Evolutionary conservation across 2,888 invertebrate genomes (phyloP), one percentile per base, ranked within the genome.

Genomic region (Mimas tiliae): DNA sequence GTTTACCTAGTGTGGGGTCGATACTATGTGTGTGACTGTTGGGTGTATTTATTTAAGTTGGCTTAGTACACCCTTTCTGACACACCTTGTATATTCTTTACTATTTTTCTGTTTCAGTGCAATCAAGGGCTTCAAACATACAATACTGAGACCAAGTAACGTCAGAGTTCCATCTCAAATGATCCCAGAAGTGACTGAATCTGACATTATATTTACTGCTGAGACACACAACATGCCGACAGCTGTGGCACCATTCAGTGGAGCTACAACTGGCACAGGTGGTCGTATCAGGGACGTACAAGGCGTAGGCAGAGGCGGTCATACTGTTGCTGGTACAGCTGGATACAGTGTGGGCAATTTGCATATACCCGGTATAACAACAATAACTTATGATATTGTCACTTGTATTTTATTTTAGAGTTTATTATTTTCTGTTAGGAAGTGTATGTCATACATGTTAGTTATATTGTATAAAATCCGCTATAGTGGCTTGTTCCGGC

Each of bases 221-320:
- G 99, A 99, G 93, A 99, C 99, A 0, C 99, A 99, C 89, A 99
- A 99, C 86, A 99, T 99, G 95, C 98, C 98, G 0, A 99, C 98
- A 0, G 98, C 98, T 0, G 98, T 99, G 11, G 98, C 99, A 0
- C 99, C 99, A 0, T 99, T 99, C 75, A 98, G 98, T 89, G 99
- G 99, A 0, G 99, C 99, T 0, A 98, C 99, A 0, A 99, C 99
- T 0, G 99, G 99, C 33, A 99, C 99, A 0, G 99, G 99, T 0
- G 99, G 99, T 0, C 95, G 99, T 52, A 96, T 99, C 67, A 94
- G 99, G 69, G 99, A 99, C 89, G 97, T 99, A 0, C 98, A 99
- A 87, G 97, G 97, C 14, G 98, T 99, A 6, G 99, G 99, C 1
- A 94, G 98, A 69, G 99, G 99, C 7, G 98, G 98, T 1, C 95